Evolutionary conservation across 35 echinoderm and acorn worm genomes (phyloP).

Genomic region (Amphiura filiformis): DNA sequence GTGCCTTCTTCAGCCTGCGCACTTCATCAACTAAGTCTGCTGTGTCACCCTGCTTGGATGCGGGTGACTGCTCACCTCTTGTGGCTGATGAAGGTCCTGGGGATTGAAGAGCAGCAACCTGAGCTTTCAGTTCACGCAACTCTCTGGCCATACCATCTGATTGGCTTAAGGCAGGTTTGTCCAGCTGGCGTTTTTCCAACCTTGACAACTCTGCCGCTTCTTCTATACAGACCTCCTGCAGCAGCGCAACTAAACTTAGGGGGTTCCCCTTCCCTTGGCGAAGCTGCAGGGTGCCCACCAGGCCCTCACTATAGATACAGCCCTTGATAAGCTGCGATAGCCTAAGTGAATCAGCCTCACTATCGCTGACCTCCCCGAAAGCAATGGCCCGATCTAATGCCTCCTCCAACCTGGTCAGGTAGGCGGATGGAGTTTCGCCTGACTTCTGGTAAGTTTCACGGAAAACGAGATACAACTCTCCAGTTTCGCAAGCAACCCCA

Average conservation of each 20-base stretch:
- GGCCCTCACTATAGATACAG: background rate
- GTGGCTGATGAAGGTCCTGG: background rate
- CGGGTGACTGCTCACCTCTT: background rate
- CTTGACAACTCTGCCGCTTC: background rate
- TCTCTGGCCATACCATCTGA: too few species aligned
- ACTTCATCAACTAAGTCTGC: too few species aligned
- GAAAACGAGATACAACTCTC: slow-evolving; percentile 9
- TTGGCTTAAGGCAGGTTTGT: too few species aligned
- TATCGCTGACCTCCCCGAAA: background rate
- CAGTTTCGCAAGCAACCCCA: slow-evolving; percentile 16
- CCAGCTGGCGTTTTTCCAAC: too few species aligned
- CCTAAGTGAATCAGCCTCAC: background rate
- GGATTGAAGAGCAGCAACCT: background rate
- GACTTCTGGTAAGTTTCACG: slow-evolving; percentile 16
- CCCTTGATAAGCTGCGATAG: slow-evolving; percentile 12
- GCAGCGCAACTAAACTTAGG: background rate
- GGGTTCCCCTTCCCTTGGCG: background rate
- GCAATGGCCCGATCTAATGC: slow-evolving; percentile 2
- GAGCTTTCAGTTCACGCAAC: background rate
- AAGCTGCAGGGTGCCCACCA: slow-evolving; percentile 21
- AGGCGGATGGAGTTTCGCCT: background rate
- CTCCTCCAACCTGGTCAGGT: slow-evolving; percentile 21
- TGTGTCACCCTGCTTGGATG: background rate
- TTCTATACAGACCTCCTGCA: background rate
- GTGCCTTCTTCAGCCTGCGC: too few species aligned